Conservation (phyloP, 2,113 vertebrate genomes). For the Oncorhynchus masou region DNA sequence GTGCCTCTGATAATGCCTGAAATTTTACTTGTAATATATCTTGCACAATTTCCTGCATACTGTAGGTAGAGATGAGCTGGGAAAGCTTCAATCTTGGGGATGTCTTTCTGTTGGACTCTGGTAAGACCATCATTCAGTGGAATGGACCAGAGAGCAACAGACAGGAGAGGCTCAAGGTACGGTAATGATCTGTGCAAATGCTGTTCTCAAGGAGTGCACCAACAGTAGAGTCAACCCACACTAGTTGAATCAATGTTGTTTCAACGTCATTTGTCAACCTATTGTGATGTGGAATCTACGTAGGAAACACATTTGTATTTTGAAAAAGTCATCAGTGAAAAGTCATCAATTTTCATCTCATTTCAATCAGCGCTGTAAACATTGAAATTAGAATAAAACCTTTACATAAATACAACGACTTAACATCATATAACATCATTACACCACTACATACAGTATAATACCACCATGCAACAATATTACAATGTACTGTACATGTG, state of each 20-base stretch:
- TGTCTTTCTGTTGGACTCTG: slow-evolving; percentile 85
- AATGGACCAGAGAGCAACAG: slow-evolving; percentile 84
- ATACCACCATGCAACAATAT: too few relatives aligned
- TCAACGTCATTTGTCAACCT: too few relatives aligned
- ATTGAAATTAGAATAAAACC: too few relatives aligned
- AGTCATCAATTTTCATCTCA: neutral
- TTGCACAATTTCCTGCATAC: neutral
- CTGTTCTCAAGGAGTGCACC: neutral
- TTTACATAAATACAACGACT: too few relatives aligned
- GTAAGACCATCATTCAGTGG: slow-evolving; percentile 85
- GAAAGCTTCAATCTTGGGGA: slow-evolving; percentile 84
- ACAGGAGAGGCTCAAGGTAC: slow-evolving; percentile 83
- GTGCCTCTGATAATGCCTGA: neutral
- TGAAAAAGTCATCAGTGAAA: neutral
- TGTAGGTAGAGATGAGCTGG: slow-evolving; percentile 86
- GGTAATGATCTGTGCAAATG: too few relatives aligned
- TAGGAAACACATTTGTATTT: neutral
- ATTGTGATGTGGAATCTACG: too few relatives aligned
- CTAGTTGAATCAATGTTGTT: too few relatives aligned
- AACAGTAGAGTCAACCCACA: neutral
- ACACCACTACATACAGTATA: too few relatives aligned
- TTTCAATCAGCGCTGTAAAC: neutral
- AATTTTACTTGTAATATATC: neutral
- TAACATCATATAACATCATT: too few relatives aligned
- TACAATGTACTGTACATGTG: too few relatives aligned